These are phyloP conservation scores for Mormyrops boulengeri DNA, from an alignment of 2,797 vertebrate genomes.

Conservation along the genomic window DNA sequence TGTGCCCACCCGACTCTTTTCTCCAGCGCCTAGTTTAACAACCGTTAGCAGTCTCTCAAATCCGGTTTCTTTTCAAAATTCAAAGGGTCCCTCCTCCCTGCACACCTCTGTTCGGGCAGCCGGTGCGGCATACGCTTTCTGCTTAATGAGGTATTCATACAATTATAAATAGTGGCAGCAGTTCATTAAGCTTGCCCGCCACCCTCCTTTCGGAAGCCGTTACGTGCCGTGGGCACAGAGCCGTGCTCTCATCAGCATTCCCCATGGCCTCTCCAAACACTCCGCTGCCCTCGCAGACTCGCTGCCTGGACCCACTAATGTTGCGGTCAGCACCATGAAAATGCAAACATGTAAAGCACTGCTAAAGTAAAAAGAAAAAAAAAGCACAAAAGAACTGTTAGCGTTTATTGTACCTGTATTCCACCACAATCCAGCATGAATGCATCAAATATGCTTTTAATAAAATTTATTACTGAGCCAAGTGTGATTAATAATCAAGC, in stretches of 20 bases:
- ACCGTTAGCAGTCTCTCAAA: background rate
- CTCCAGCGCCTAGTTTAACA: background rate
- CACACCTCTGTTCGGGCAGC: background rate
- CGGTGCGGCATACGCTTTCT: background rate
- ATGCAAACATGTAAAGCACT: background rate
- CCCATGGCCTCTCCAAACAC: background rate
- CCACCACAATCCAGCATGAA: background rate
- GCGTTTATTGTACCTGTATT: background rate
- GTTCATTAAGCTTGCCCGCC: background rate
- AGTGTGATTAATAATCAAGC: background rate
- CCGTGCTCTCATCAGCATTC: constrained; percentile 20
- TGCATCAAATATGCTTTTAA: too few species aligned
- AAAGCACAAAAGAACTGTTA: background rate
- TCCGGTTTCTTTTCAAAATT: background rate
- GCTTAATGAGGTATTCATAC: background rate
- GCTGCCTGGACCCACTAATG: background rate
- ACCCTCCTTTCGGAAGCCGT: background rate
- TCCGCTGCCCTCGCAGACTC: background rate
- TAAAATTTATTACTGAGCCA: too few species aligned
- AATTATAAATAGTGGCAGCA: constrained; percentile 17
- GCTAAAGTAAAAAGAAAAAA: background rate
- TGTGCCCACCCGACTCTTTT: background rate
- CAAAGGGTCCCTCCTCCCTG: background rate
- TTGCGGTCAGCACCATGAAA: background rate
- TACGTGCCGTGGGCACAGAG: background rate